Percentiles rank a stretch among this genome's conserved stretches.
Evolutionary conservation across 2,888 invertebrate species (phyloP).

Genomic region (Heterodera filipjevi): DNA sequence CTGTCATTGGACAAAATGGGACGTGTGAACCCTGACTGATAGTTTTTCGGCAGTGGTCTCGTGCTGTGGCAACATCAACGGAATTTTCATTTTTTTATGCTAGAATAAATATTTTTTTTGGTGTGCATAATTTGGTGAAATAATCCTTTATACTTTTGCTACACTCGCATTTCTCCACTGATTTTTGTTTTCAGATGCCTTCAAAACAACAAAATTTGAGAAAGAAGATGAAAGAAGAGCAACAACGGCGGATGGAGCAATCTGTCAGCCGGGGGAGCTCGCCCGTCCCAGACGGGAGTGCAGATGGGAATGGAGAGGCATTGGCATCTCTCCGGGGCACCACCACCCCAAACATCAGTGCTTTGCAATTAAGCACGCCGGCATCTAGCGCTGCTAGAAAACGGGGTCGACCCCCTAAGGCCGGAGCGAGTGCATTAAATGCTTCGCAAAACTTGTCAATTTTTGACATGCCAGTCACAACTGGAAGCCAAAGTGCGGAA

Average conservation of each 20-base stretch:
- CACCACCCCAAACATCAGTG: not conserved
- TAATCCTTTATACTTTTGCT: not conserved
- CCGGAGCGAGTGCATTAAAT: not conserved
- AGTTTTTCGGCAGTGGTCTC: not conserved
- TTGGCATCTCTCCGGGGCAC: too few species aligned
- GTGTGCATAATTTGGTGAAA: not conserved
- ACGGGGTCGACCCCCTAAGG: not conserved
- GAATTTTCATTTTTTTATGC: not conserved
- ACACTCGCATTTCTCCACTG: not conserved
- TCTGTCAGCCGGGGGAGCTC: not conserved
- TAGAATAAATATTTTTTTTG: not conserved
- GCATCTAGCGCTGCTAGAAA: not conserved
- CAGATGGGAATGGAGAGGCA: slow-evolving; percentile 5
- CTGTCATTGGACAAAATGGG: not conserved
- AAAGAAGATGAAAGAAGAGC: not conserved
- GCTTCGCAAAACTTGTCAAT: not conserved
- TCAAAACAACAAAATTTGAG: not conserved
- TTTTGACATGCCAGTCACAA: not conserved
- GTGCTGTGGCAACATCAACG: too few species aligned
- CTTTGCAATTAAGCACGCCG: not conserved
- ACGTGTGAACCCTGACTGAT: not conserved
- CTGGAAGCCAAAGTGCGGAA: not conserved
- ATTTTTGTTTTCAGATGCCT: not conserved
- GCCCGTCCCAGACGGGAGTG: not conserved
- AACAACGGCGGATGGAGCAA: not conserved